These are phyloP conservation scores for Xiphydria camelus DNA, from an alignment of 2,888 invertebrate genomes.

Conservation along the genomic window DNA sequence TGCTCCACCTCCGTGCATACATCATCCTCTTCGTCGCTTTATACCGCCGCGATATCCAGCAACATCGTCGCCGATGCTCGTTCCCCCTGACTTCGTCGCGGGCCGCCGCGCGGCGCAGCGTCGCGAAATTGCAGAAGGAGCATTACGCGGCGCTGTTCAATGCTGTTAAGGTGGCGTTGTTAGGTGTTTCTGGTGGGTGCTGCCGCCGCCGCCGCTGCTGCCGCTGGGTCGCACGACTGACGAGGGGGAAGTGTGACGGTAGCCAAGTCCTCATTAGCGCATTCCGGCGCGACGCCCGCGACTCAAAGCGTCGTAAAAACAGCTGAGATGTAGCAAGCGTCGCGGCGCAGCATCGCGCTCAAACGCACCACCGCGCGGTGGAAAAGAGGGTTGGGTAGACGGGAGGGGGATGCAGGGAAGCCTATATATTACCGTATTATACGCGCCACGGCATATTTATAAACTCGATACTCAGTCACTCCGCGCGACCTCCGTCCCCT, in stretches of 20 bases:
- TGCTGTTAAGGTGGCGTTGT: not conserved
- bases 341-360: conserved; percentile 24
- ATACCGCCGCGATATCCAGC: no score
- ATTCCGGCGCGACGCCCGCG: conserved; percentile 58
- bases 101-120: no score
- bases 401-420: not conserved
- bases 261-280: conserved; percentile 59
- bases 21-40: no score
- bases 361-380: conserved; percentile 16
- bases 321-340: conserved; percentile 49
- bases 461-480: conserved; percentile 16
- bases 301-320: conserved; percentile 58
- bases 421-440: conserved; percentile 14
- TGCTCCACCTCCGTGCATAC: no score
- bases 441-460: conserved; percentile 15
- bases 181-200: not conserved
- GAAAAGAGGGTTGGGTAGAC: not conserved
- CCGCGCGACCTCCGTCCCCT: no score
- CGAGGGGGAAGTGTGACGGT: conserved; percentile 47
- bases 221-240: not conserved
- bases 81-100: no score
- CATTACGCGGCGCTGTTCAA: no score
- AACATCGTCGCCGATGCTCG: no score
- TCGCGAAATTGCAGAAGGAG: no score
- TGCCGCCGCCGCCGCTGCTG: not conserved